These are phyloP conservation scores for Macheiramphus alcinus DNA, from an alignment of 2,113 vertebrate genomes.

Conservation along the genomic window DNA sequence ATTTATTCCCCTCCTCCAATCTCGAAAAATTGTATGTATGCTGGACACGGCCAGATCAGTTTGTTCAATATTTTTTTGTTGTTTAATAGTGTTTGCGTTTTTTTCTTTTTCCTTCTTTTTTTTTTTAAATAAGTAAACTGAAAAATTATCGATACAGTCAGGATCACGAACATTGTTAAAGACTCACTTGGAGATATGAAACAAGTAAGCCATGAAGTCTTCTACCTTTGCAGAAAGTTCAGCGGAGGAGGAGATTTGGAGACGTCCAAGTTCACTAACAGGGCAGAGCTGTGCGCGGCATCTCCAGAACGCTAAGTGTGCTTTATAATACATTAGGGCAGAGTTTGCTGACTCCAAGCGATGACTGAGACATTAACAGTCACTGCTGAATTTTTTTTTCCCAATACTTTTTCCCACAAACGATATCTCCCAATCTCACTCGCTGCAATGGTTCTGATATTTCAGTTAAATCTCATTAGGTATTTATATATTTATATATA, in stretches of 20 bases:
- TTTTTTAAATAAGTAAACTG: constrained; percentile 59
- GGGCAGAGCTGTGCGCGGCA: constrained; percentile 55
- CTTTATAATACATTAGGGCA: constrained; percentile 94
- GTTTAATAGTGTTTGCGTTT: constrained; percentile 30
- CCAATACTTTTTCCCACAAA: constrained; percentile 79
- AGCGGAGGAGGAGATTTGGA: constrained; percentile 82
- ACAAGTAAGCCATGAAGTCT: constrained; percentile 88
- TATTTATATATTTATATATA: constrained; percentile 69
- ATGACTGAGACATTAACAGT: constrained; percentile 64
- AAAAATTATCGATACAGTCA: constrained; percentile 74
- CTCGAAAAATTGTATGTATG: constrained; percentile 66
- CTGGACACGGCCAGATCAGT: constrained; percentile 73
- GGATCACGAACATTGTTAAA: constrained; percentile 78
- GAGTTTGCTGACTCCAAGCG: constrained; percentile 83
- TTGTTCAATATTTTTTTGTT: constrained; percentile 13
- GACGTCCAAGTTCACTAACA: constrained; percentile 77
- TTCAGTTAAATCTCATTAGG: constrained; percentile 62
- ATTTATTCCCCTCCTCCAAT: constrained; percentile 76
- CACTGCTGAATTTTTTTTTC: constrained; percentile 66
- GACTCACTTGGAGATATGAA: constrained; percentile 93
- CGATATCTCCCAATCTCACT: constrained; percentile 77
- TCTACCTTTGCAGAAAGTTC: constrained; percentile 85
- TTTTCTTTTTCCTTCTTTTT: constrained; percentile 7
- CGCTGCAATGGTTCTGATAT: constrained; percentile 68
- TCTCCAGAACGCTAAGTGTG: constrained; percentile 82